Conservation (phyloP, 2,888 invertebrate species). For the Rugalucina vietnamica region DNA sequence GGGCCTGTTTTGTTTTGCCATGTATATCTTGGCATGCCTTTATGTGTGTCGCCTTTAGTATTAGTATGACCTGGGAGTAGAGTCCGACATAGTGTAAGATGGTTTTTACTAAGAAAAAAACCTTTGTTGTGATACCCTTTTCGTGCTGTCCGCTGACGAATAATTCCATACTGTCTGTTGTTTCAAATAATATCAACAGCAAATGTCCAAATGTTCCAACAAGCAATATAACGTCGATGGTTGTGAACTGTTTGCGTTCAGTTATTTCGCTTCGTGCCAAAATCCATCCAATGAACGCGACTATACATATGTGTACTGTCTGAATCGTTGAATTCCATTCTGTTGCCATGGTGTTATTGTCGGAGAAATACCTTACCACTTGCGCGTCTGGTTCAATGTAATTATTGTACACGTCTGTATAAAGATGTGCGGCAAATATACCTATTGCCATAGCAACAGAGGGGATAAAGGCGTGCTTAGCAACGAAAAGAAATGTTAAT, state of each 20-base stretch:
- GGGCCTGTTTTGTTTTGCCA: not conserved
- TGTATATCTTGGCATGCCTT: not conserved
- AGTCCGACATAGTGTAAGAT: not conserved
- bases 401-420: not conserved
- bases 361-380: not conserved
- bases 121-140: not conserved
- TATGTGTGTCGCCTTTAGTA: not conserved
- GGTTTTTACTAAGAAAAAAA: not conserved
- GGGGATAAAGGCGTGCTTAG: not conserved
- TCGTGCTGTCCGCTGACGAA: not conserved
- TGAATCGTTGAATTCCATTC: not conserved
- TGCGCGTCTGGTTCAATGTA: too few relatives aligned
- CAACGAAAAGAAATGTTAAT: not conserved
- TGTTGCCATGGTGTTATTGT: not conserved
- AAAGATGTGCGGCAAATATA: not conserved
- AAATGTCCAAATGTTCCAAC: constrained; percentile 18
- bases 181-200: constrained; percentile 9
- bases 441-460: not conserved
- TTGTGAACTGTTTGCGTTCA: not conserved
- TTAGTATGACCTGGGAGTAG: not conserved
- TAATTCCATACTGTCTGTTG: not conserved
- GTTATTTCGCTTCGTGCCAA: not conserved
- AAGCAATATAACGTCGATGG: not conserved
- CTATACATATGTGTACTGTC: constrained; percentile 11
- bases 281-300: constrained; percentile 15